These are phyloP conservation scores for Eupithecia centaureata DNA, from an alignment of 2,888 invertebrate genomes.

Conservation along the genomic window DNA sequence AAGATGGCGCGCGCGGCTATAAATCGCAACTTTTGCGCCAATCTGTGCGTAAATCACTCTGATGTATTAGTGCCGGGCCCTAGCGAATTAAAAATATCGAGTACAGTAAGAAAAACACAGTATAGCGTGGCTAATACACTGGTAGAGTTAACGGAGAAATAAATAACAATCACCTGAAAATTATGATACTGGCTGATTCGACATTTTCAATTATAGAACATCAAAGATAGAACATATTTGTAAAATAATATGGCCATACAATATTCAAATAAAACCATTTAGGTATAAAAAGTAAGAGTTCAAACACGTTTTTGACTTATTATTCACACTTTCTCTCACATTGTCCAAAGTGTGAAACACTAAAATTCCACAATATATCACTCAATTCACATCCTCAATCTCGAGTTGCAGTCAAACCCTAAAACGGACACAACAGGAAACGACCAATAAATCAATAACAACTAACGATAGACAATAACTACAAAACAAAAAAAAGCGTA, in stretches of 20 bases:
- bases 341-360: slow-evolving; percentile 50
- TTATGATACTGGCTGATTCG: neutral
- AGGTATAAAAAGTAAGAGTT: too few relatives aligned
- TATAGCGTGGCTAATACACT: neutral
- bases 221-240: too few relatives aligned
- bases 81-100: slow-evolving; percentile 64
- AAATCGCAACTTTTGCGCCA: slow-evolving; percentile 61
- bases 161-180: neutral
- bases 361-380: slow-evolving; percentile 61
- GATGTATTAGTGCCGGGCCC: slow-evolving; percentile 60
- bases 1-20: slow-evolving; percentile 49
- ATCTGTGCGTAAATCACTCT: slow-evolving; percentile 62
- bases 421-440: slow-evolving; percentile 72
- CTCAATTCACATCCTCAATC: slow-evolving; percentile 63
- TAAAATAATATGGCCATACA: slow-evolving; percentile 7
- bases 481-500: slow-evolving; percentile 67
- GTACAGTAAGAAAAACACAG: slow-evolving; percentile 38
- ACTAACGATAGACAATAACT: slow-evolving; percentile 70
- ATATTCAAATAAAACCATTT: slow-evolving; percentile 26
- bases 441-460: slow-evolving; percentile 73
- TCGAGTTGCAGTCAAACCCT: slow-evolving; percentile 73
- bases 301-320: slow-evolving; percentile 32
- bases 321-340: slow-evolving; percentile 33
- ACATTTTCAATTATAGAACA: too few relatives aligned
- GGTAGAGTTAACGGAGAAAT: neutral